Base-by-base conservation (phyloP, 1,140 invertebrate species). In the Varroa destructor region DNA sequence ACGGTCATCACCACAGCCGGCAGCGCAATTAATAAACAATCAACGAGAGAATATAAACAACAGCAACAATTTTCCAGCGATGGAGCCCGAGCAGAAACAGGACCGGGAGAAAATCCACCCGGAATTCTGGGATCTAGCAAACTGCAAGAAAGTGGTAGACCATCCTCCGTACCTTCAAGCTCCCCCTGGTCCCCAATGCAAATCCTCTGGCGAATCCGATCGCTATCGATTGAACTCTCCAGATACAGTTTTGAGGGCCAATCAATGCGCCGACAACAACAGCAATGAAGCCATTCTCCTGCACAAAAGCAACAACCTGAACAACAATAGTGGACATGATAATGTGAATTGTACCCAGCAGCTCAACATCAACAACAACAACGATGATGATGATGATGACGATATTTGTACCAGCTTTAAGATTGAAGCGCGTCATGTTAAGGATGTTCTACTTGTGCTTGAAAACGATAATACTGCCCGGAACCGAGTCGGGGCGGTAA, bases 161-260 rank as follows among this genome's bases (percentile, higher is more conserved):
- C 46, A 8, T 51, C 46, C 46, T 8, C 46, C 46, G 46, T 3
- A 51, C 46, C 46, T 8, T 5, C 46, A 51, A 51, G 46, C 46
- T 51, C 46, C 8, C 46, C 46, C 46, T 8, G 46, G 8, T 51
- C 46, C 4, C 61, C 61, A 12, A 67, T 67, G 40, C 14, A 37
- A 14, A 40, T 67, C 40, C 61, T 67, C 36, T 67, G 40, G 40
- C 61, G 61, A 14, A 67, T 67, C 61, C 61, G 61, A 67, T 67
- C 61, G 36, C 46, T 67, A 40, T 67, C 61, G 37, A 40, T 67
- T 37, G 61, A 37, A 37, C 36, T 67, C 36, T 67, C 61, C 12
- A 40, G 61, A 67, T 67, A 36, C 8, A 67, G 46, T 40, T 67
- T 67, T 51, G 46, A 8, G 37, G 61, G 61, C 61, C 61, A 67